Percentiles rank a stretch among this genome's conserved stretches.
These are phyloP conservation scores for Himalopsyche anomala DNA, from an alignment of 2,888 invertebrate genomes.

Conservation along the genomic window DNA sequence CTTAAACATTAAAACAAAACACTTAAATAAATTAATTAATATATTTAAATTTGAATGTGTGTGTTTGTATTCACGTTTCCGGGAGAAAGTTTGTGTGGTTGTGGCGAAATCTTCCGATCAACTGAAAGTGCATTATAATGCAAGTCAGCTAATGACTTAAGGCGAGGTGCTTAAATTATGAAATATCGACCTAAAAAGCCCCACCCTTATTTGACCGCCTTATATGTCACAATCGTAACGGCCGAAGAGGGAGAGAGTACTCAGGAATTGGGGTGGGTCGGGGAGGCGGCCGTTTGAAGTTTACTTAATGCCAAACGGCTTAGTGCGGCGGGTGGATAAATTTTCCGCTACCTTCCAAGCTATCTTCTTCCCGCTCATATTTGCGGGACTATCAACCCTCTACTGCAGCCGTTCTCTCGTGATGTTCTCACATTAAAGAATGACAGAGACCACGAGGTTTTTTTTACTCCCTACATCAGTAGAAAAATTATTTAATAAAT, in stretches of 20 bases:
- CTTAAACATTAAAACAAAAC: too few species aligned
- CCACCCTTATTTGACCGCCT: slow-evolving; percentile 37
- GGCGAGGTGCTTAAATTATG: slow-evolving; percentile 18
- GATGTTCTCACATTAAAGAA: too few species aligned
- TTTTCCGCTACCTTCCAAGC: slow-evolving; percentile 2
- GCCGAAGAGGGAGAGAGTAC: background rate
- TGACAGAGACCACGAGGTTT: too few species aligned
- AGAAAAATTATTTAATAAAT: too few species aligned
- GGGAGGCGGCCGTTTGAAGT: slow-evolving; percentile 47
- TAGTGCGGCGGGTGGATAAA: slow-evolving; percentile 43
- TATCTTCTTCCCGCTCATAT: background rate
- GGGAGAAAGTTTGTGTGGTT: background rate
- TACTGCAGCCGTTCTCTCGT: background rate
- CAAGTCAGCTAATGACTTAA: background rate
- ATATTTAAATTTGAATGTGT: too few species aligned
- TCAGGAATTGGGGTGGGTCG: background rate
- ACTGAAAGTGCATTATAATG: slow-evolving; percentile 20
- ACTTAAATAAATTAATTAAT: too few species aligned
- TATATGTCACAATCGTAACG: slow-evolving; percentile 25
- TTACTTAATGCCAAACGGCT: slow-evolving; percentile 48
- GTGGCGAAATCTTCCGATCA: background rate
- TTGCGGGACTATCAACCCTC: background rate
- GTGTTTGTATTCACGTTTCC: too few species aligned
- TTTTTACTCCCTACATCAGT: too few species aligned
- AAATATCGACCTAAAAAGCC: slow-evolving; percentile 16